Base-by-base conservation (phyloP, 2,797 vertebrate species). In the Diplodus sargus region DNA sequence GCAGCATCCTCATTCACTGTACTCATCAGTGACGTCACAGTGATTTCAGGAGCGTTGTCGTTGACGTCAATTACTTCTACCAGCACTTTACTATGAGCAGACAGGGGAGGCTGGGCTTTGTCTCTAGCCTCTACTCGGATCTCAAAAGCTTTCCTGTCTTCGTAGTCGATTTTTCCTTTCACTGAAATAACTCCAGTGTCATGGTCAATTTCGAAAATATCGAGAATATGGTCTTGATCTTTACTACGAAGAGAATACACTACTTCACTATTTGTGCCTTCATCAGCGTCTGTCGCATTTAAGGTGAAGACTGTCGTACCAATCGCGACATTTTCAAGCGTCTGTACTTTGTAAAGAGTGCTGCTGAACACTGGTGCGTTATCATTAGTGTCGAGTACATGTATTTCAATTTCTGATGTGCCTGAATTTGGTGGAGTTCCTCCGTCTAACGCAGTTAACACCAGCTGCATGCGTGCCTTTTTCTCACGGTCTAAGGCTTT, bases 1-100 rank as follows among this genome's bases (percentile, higher is more conserved):
- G 81, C 78, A 0, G 95, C 94, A 47, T 96, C 94, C 43, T 98
- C 97, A 0, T 91, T 92, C 51, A 97, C 94, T 0, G 93, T 93
- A 64, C 93, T 94, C 51, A 96, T 89, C 49, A 97, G 72, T 18
- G 95, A 96, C 0, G 94, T 97, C 10, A 98, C 82, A 0, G 84
- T 83, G 30, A 96, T 88, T 43, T 93, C 87, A 17, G 93, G 93
- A 0, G 51, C 60, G 23, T 95, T 94, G 80, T 95, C 95, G 56
- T 95, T 96, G 22, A 94, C 67, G 68, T 95, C 94, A 12, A 87
- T 59, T 12, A 96, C 90, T 13, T 95, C 93, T 8, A 96, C 85
- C 8, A 95, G 59, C 47, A 95, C 63, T 82, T 92, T 87, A 4
- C 93, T 91, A 1, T 96, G 92, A n/a, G 94, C 84, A 0, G 82